Percentiles rank a stretch among this genome's conserved stretches.
Evolutionary conservation across 2,888 invertebrate genomes (phyloP).

Genomic region (Neoascia interrupta): DNA sequence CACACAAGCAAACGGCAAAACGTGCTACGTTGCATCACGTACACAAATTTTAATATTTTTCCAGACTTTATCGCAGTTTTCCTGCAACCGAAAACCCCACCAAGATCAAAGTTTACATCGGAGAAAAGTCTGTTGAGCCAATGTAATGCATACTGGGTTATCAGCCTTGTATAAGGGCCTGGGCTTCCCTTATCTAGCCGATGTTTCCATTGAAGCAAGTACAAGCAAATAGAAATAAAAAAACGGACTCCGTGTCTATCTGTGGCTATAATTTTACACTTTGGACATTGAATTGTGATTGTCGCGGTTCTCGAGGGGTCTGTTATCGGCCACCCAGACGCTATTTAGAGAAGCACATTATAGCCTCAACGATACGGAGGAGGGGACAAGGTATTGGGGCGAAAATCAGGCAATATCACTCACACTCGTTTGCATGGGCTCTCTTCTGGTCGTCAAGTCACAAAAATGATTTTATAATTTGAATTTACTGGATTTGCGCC

Average conservation of each 20-base stretch:
- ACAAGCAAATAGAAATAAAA: not conserved
- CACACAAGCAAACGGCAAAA: too few relatives aligned
- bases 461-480: not conserved
- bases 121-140: not conserved
- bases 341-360: slow-evolving; percentile 18
- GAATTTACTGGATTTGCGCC: slow-evolving; percentile 21
- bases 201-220: not conserved
- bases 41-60: slow-evolving; percentile 5
- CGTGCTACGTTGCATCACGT: slow-evolving; percentile 10
- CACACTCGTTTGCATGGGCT: too few relatives aligned
- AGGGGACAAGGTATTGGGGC: slow-evolving; percentile 14
- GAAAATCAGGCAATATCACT: too few relatives aligned
- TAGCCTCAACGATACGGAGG: not conserved
- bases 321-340: slow-evolving; percentile 19
- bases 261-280: slow-evolving; percentile 35
- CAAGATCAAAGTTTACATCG: slow-evolving; percentile 26
- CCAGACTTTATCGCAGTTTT: not conserved
- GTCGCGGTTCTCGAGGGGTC: slow-evolving; percentile 3
- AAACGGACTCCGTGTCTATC: not conserved
- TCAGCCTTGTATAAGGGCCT: slow-evolving; percentile 4
- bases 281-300: slow-evolving; percentile 56
- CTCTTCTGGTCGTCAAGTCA: slow-evolving; percentile 40
- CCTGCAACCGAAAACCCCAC: not conserved
- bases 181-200: slow-evolving; percentile 14
- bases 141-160: slow-evolving; percentile 4